These are phyloP conservation scores for Fopius arisanus DNA, from an alignment of 1,140 invertebrate genomes.

Conservation along the genomic window DNA sequence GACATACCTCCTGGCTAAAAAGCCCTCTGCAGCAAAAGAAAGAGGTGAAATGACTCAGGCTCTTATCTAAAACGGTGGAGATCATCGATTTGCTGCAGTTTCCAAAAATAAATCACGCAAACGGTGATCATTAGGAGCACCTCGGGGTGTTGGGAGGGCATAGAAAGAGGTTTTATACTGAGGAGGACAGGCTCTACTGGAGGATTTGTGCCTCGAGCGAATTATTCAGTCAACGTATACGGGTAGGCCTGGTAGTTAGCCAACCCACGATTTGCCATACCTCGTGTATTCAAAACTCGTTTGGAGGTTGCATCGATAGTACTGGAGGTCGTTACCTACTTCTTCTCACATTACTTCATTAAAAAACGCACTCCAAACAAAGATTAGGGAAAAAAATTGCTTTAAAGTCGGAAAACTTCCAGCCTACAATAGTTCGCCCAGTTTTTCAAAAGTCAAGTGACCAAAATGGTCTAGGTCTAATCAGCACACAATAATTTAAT, in stretches of 20 bases:
- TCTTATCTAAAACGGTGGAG: constrained; percentile 41
- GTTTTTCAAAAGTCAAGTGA: no score
- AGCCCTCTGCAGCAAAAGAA: not conserved
- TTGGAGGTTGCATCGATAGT: constrained; percentile 24
- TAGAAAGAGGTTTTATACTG: not conserved
- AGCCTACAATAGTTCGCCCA: no score
- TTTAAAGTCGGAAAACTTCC: no score
- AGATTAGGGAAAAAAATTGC: no score
- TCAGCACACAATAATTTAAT: no score
- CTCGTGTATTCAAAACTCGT: constrained; percentile 32
- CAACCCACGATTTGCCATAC: constrained; percentile 38
- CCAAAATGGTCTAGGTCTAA: no score
- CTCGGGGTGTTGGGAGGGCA: constrained; percentile 12
- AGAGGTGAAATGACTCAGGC: not conserved
- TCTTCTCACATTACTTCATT: not conserved
- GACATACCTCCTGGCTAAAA: constrained; percentile 45
- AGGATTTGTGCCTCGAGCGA: constrained; percentile 35
- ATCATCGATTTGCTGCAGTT: constrained; percentile 32
- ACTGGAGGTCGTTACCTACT: constrained; percentile 18
- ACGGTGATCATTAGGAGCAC: constrained; percentile 43
- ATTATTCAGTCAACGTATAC: constrained; percentile 46
- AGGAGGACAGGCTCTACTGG: not conserved
- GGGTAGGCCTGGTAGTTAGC: constrained; percentile 43
- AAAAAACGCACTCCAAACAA: no score
- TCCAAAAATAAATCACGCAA: constrained; percentile 55